Evolutionary conservation across 2,797 vertebrate genomes (phyloP).

Genomic region (Podargus strigoides): DNA sequence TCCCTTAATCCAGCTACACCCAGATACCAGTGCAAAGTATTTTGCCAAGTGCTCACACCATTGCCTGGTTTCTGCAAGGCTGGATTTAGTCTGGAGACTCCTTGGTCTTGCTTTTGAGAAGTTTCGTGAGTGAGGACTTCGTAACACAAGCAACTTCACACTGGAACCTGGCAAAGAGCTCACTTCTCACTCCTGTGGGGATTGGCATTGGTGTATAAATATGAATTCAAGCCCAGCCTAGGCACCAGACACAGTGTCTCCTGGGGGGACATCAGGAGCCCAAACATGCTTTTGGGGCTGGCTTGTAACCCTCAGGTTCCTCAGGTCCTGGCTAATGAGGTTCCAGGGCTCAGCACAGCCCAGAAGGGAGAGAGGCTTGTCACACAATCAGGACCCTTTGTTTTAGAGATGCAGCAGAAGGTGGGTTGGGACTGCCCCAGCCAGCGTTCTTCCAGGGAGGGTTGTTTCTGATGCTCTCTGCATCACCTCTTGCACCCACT

Average conservation of each 20-base stretch:
- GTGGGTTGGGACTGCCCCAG: background rate
- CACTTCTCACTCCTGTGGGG: background rate
- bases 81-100: background rate
- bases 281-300: background rate
- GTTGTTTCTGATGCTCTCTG: background rate
- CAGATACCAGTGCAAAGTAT: background rate
- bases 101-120: background rate
- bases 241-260: background rate
- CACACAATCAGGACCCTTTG: background rate
- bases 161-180: background rate
- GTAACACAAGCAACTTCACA: fast-evolving
- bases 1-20: conserved; percentile 30
- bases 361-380: background rate
- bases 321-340: background rate
- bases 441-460: background rate
- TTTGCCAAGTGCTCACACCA: background rate
- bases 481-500: background rate
- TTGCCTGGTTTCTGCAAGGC: background rate
- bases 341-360: no score
- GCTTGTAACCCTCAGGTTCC: background rate
- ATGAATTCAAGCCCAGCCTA: background rate
- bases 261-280: background rate
- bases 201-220: background rate
- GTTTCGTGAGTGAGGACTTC: background rate
- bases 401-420: background rate